A percentile compares a stretch with the other conserved stretches of the same genome.
phyloP scores from a whole-genome alignment of 2,797 vertebrate species.

The Centropyge bicolor region DNA sequence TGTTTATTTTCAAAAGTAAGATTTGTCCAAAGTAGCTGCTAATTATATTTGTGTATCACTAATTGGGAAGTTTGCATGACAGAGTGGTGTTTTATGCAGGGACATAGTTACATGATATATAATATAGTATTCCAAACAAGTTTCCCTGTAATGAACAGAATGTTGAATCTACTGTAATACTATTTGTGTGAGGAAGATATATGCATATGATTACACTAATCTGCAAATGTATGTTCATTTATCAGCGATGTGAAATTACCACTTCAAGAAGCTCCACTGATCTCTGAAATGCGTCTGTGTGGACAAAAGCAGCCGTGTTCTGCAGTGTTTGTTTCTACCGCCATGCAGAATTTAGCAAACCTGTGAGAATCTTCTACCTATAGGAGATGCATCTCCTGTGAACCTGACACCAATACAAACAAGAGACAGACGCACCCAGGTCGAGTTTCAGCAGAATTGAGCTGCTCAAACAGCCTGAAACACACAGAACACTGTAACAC shows the following conservation, averaged over 20 bases:
- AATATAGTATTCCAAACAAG: no score
- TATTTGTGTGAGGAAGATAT: no score
- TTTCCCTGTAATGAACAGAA: no score
- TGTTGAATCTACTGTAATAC: no score
- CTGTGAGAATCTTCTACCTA: constrained; percentile 16
- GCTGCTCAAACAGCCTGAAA: constrained; percentile 56
- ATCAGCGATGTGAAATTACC: background rate
- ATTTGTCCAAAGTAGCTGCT: no score
- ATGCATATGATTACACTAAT: background rate
- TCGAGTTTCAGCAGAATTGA: constrained; percentile 37
- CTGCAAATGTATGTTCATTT: background rate
- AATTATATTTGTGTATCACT: no score
- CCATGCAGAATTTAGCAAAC: constrained; percentile 46
- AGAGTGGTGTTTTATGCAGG: no score
- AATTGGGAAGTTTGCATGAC: no score
- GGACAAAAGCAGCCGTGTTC: background rate
- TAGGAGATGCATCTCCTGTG: constrained; percentile 19
- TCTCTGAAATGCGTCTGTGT: background rate
- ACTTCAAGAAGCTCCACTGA: background rate
- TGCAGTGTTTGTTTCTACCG: constrained; percentile 8
- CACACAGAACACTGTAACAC: background rate
- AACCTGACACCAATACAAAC: constrained; percentile 48
- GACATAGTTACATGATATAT: no score
- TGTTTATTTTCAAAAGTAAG: no score
- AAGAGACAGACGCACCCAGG: background rate